phyloP scores from a whole-genome alignment of 1,140 invertebrate species.

The Trichoplusia ni region DNA sequence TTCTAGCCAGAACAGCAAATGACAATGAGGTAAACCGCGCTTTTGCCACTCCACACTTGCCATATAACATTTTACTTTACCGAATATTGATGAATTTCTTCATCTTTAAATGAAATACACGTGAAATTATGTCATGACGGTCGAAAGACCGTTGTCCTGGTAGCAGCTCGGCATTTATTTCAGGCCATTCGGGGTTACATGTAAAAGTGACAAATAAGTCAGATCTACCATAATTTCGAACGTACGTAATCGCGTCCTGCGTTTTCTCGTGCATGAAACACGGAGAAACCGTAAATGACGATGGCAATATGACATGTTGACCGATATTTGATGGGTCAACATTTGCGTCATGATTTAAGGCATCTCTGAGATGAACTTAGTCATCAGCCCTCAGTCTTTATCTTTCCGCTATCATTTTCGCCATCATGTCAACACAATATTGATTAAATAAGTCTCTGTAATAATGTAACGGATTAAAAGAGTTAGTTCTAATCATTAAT shows the following conservation, averaged over 20 bases:
- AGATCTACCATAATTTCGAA: slow-evolving; percentile 34
- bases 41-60: slow-evolving; percentile 78
- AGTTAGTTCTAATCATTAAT: slow-evolving; percentile 45
- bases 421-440: slow-evolving; percentile 50
- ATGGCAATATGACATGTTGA: slow-evolving; percentile 22
- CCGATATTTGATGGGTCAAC: slow-evolving; percentile 37
- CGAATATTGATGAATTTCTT: slow-evolving; percentile 71
- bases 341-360: slow-evolving; percentile 41
- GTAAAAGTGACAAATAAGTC: slow-evolving; percentile 40
- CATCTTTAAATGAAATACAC: slow-evolving; percentile 79
- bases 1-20: slow-evolving; percentile 60
- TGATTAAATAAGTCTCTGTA: slow-evolving; percentile 46
- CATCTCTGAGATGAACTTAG: slow-evolving; percentile 43
- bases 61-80: slow-evolving; percentile 61
- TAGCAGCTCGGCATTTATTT: neutral
- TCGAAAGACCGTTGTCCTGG: slow-evolving; percentile 24
- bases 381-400: slow-evolving; percentile 38
- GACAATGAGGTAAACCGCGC: slow-evolving; percentile 54
- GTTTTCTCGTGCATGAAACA: slow-evolving; percentile 14
- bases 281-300: neutral
- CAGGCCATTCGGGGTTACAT: slow-evolving; percentile 28
- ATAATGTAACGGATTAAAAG: slow-evolving; percentile 45
- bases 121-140: slow-evolving; percentile 57
- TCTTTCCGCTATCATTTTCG: slow-evolving; percentile 47
- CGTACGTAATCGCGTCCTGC: slow-evolving; percentile 37